phyloP scores from a whole-genome alignment of 2,888 invertebrate genomes.

The Hirudinaria manillensis region DNA sequence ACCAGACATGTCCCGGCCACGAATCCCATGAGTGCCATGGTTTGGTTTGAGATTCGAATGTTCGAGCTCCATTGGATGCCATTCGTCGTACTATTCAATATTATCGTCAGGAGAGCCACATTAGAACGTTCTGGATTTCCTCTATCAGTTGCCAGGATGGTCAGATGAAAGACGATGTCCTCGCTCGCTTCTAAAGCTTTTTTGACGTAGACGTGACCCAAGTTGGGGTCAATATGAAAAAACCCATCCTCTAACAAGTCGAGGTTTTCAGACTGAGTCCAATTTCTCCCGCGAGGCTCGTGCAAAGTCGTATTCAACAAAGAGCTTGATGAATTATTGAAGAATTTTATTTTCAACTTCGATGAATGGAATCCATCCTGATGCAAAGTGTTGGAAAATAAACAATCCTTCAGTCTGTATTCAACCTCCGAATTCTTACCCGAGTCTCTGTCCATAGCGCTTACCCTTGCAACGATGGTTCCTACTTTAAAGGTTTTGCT shows the following conservation, averaged over 20 bases:
- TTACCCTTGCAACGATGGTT: constrained; percentile 31
- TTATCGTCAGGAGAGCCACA: constrained; percentile 18
- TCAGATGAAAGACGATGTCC: not conserved
- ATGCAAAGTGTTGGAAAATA: not conserved
- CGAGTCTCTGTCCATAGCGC: constrained; percentile 33
- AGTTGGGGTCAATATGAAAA: constrained; percentile 2
- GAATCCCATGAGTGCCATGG: constrained; percentile 32
- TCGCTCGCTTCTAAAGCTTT: not conserved
- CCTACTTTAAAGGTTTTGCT: constrained; percentile 32
- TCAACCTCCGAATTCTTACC: constrained; percentile 31
- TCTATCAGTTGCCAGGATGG: constrained; percentile 17
- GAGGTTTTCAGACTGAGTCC: not conserved
- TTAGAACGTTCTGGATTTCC: not conserved
- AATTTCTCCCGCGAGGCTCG: not conserved
- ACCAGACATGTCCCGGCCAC: constrained; percentile 33
- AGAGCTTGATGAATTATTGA: not conserved
- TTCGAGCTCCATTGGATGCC: not conserved
- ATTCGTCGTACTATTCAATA: constrained; percentile 31
- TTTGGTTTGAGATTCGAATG: constrained; percentile 9
- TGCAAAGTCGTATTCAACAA: not conserved
- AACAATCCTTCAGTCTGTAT: constrained; percentile 6
- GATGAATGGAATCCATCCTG: too few species aligned
- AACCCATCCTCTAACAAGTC: not conserved
- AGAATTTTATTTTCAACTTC: not conserved
- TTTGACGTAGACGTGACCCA: constrained; percentile 4